Evolutionary conservation across 1,140 invertebrate genomes (phyloP).

Genomic region (Tetranychus urticae): DNA sequence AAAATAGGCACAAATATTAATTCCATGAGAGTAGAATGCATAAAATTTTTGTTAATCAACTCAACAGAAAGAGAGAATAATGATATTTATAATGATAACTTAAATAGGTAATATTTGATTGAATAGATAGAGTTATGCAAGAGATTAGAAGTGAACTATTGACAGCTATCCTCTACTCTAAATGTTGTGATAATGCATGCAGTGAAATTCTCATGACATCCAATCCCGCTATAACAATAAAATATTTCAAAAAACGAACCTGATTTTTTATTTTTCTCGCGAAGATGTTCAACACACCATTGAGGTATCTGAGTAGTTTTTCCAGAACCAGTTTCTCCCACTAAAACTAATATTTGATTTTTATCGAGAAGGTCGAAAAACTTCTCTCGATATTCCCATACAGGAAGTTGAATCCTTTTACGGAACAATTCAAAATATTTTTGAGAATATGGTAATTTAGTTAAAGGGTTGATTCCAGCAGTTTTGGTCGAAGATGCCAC

Average conservation of each 20-base stretch:
- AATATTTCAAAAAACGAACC: conserved; percentile 15
- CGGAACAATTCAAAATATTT: conserved; percentile 18
- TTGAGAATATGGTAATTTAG: conserved; percentile 45
- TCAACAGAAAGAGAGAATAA: no score
- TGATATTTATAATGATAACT: no score
- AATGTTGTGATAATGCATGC: no score
- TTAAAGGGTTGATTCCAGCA: conserved; percentile 34
- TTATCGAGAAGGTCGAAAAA: conserved; percentile 75
- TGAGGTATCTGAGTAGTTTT: conserved; percentile 75
- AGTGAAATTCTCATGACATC: no score
- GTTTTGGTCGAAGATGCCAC: background rate
- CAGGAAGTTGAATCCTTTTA: conserved; percentile 73
- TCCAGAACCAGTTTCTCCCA: conserved; percentile 87
- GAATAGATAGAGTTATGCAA: no score
- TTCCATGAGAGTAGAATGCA: background rate
- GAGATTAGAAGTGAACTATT: no score
- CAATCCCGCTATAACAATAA: no score
- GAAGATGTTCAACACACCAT: conserved; percentile 77
- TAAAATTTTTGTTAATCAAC: no score
- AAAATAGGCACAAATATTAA: background rate
- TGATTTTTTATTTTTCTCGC: conserved; percentile 30
- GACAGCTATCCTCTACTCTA: no score
- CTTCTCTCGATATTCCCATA: conserved; percentile 89
- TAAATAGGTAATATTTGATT: no score
- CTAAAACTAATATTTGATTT: conserved; percentile 74